These are phyloP conservation scores for Ophioderma brevispina DNA, from an alignment of 35 echinoderm and acorn worm species.

Conservation along the genomic window DNA sequence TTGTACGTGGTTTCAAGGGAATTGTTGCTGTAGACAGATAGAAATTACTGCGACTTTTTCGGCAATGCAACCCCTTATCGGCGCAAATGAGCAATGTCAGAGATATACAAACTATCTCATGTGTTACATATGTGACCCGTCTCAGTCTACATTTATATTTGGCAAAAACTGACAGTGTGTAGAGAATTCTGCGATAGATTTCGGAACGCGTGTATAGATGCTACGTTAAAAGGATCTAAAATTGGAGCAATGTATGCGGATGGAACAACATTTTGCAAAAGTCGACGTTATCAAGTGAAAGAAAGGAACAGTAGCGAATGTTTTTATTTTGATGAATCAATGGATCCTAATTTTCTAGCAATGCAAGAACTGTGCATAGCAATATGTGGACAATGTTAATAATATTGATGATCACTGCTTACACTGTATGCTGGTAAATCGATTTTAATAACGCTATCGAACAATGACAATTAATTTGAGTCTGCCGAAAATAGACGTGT, in stretches of 20 bases:
- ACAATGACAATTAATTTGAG: no score
- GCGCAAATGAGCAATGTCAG: constrained; percentile 72
- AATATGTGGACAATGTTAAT: not conserved
- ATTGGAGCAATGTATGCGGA: constrained; percentile 69
- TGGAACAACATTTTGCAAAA: constrained; percentile 76
- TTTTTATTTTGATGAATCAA: constrained; percentile 70
- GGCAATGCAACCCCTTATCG: constrained; percentile 84
- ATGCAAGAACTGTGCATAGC: not conserved
- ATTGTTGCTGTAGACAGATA: constrained; percentile 84
- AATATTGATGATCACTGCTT: not conserved
- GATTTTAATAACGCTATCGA: not conserved
- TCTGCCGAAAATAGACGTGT: no score
- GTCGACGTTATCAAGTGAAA: constrained; percentile 58
- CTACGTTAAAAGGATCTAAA: constrained; percentile 80
- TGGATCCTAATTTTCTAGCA: constrained; percentile 18
- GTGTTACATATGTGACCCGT: constrained; percentile 93
- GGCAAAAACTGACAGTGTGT: constrained; percentile 77
- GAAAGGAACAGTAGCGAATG: constrained; percentile 18
- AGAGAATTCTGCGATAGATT: constrained; percentile 81
- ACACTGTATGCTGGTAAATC: not conserved
- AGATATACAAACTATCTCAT: constrained; percentile 91
- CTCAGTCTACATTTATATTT: constrained; percentile 72
- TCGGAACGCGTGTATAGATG: constrained; percentile 52
- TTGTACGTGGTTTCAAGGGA: constrained; percentile 88
- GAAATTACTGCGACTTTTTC: constrained; percentile 83